phyloP scores from a whole-genome alignment of 2,797 vertebrate species.

The Pseudomugil tenellus region DNA sequence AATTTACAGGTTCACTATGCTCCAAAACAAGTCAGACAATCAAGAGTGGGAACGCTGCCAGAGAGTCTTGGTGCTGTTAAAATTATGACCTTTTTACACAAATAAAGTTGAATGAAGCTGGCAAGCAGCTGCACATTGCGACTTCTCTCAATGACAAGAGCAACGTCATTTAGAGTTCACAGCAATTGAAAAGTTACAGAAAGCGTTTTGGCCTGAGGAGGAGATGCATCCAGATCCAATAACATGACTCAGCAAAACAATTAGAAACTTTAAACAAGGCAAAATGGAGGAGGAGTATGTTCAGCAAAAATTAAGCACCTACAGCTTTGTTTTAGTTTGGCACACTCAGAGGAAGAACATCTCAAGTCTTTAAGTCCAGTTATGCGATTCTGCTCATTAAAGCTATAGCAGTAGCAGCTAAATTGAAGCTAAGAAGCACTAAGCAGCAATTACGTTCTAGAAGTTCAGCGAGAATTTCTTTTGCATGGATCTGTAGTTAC shows the following conservation, averaged over 20 bases:
- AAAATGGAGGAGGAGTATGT: neutral
- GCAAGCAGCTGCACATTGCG: neutral
- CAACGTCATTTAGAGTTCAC: neutral
- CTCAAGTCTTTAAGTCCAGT: slow-evolving; percentile 2
- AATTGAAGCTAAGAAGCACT: neutral
- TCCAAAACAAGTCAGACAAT: slow-evolving; percentile 20
- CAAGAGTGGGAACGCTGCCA: slow-evolving; percentile 11
- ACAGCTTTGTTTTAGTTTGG: neutral
- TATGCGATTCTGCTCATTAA: slow-evolving; percentile 23
- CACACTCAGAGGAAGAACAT: neutral
- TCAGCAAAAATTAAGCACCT: slow-evolving; percentile 10
- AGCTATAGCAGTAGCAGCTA: slow-evolving; percentile 2
- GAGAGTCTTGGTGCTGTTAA: neutral
- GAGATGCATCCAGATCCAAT: slow-evolving; percentile 11
- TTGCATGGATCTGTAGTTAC: neutral
- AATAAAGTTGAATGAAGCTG: neutral
- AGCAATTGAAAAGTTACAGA: slow-evolving; percentile 4
- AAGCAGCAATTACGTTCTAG: no score
- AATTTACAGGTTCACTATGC: slow-evolving; percentile 15
- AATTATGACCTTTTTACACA: neutral
- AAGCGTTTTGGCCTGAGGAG: neutral
- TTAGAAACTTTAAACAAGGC: neutral
- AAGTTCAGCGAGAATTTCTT: neutral
- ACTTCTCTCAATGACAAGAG: neutral
- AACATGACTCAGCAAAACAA: slow-evolving; percentile 26